phyloP scores from a whole-genome alignment of 53 echinoderm and acorn worm species.

The Paracentrotus lividus region DNA sequence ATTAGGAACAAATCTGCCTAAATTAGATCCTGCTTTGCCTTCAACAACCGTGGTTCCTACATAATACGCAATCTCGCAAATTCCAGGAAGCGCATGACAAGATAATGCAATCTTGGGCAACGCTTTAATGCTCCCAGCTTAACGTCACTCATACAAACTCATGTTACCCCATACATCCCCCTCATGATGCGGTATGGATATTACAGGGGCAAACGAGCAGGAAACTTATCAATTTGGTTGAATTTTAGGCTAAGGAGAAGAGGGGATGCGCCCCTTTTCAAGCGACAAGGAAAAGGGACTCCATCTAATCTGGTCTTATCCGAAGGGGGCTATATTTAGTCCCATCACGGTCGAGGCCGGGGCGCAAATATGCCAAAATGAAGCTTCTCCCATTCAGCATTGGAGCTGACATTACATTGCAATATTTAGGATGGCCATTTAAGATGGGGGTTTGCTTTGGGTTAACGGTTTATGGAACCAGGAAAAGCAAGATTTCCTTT shows the following conservation, averaged over 20 bases:
- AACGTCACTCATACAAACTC: background rate
- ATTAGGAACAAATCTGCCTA: constrained; percentile 28
- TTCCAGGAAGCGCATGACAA: constrained; percentile 34
- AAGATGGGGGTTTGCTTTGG: background rate
- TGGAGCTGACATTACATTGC: constrained; percentile 35
- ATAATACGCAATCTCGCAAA: background rate
- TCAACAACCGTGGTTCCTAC: constrained; percentile 4
- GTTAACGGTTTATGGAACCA: background rate
- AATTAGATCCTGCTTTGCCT: constrained; percentile 31
- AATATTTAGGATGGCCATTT: background rate
- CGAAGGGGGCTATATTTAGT: constrained; percentile 45
- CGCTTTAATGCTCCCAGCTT: constrained; percentile 14
- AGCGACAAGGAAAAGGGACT: background rate
- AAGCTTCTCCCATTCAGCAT: background rate
- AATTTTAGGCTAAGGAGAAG: constrained; percentile 1
- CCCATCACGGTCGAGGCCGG: background rate
- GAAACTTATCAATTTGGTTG: constrained; percentile 51
- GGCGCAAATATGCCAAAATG: background rate
- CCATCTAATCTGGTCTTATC: constrained; percentile 29
- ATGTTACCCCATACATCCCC: background rate
- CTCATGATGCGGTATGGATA: background rate
- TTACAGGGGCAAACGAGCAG: constrained; percentile 5
- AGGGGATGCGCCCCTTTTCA: background rate
- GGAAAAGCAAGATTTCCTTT: constrained; percentile 24
- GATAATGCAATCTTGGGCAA: constrained; percentile 57